Evolutionary conservation across 2,797 vertebrate genomes (phyloP).

Genomic region (Chrysocyon brachyurus): DNA sequence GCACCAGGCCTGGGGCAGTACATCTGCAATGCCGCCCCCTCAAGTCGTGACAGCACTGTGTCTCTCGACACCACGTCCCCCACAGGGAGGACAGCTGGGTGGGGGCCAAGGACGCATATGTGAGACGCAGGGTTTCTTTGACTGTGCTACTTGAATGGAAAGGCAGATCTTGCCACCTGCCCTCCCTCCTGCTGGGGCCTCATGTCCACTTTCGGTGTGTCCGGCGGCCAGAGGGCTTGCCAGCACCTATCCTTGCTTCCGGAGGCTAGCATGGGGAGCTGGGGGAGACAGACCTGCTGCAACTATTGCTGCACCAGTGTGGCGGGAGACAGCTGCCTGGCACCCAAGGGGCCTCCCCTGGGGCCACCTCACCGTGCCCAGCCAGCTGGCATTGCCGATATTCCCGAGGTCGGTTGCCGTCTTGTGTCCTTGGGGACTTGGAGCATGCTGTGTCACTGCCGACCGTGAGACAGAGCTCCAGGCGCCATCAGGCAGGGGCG

Average conservation of each 20-base stretch:
- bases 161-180: background rate
- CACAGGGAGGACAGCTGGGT: background rate
- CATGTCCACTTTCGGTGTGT: background rate
- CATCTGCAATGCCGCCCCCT: background rate
- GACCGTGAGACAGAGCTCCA: no score
- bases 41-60: accelerated
- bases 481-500: no score
- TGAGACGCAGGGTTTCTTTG: background rate
- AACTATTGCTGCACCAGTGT: accelerated
- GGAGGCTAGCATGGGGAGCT: background rate
- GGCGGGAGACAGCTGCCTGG: no score
- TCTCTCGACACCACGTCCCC: no score
- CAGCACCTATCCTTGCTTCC: background rate
- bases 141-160: background rate
- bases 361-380: no score
- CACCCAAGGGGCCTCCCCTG: no score
- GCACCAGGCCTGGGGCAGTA: background rate
- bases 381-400: no score
- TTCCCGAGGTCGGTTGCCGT: background rate
- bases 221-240: background rate
- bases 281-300: background rate
- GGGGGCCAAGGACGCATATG: background rate
- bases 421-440: background rate
- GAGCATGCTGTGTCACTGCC: accelerated
- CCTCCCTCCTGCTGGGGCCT: background rate